phyloP scores from a whole-genome alignment of 1,140 invertebrate genomes.

The Zophobas atratus region DNA sequence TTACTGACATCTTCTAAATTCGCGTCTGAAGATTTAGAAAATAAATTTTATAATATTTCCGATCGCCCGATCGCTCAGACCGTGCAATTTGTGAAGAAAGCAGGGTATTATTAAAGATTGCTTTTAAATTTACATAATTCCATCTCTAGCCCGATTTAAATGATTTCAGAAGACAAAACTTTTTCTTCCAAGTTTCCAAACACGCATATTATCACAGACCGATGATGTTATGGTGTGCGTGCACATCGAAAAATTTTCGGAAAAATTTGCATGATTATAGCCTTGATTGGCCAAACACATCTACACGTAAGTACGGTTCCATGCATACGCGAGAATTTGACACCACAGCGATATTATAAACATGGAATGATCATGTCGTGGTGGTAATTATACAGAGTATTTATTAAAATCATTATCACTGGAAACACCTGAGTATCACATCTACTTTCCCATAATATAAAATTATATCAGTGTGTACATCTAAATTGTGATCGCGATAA shows the following conservation, averaged over 20 bases:
- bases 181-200: constrained; percentile 39
- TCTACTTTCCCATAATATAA: constrained; percentile 44
- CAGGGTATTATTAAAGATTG: constrained; percentile 46
- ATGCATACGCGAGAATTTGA: constrained; percentile 11
- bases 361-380: constrained; percentile 40
- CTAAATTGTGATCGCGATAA: constrained; percentile 46
- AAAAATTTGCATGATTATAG: constrained; percentile 48
- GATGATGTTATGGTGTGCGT: constrained; percentile 20
- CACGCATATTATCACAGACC: constrained; percentile 34
- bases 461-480: constrained; percentile 47
- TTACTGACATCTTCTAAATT: constrained; percentile 26
- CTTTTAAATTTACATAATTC: constrained; percentile 47
- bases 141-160: constrained; percentile 46
- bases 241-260: constrained; percentile 30
- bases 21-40: constrained; percentile 1
- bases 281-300: constrained; percentile 16
- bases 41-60: constrained; percentile 31
- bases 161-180: constrained; percentile 44
- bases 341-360: constrained; percentile 24
- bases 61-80: constrained; percentile 17
- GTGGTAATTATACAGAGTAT: constrained; percentile 46
- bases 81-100: constrained; percentile 38
- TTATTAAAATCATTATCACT: constrained; percentile 49
- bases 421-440: constrained; percentile 38
- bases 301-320: constrained; percentile 18